Percentiles rank a stretch among this genome's conserved stretches.
Evolutionary conservation across 2,797 vertebrate genomes (phyloP).

Genomic region (Uromys caudimaculatus): DNA sequence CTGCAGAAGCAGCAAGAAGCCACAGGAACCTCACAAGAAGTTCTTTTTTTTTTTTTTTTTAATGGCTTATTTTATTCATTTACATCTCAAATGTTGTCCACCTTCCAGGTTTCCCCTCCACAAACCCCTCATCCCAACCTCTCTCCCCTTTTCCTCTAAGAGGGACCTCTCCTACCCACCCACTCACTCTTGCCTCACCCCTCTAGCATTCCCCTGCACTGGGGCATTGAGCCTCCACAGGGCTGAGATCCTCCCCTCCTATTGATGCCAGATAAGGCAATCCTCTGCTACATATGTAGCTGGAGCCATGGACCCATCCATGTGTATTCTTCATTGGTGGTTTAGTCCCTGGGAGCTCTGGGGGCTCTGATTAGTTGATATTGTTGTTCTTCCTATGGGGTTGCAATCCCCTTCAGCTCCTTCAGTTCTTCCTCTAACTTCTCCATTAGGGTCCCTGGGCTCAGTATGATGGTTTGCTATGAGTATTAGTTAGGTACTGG

Average conservation of each 20-base stretch:
- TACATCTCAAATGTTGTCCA: not conserved
- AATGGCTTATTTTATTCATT: not conserved
- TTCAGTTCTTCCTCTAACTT: not conserved
- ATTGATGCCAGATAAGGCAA: not conserved
- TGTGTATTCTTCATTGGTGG: not conserved
- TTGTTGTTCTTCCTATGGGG: not conserved
- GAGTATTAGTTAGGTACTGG: not conserved
- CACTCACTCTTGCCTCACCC: not conserved
- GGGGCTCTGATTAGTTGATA: not conserved
- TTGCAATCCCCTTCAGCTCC: not conserved
- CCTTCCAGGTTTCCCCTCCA: not conserved
- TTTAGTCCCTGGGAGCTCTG: not conserved
- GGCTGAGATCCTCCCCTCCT: not conserved
- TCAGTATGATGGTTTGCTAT: not conserved
- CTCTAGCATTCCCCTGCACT: not conserved
- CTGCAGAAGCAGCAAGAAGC: not conserved
- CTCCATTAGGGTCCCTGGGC: not conserved
- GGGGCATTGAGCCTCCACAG: not conserved
- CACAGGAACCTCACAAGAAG: not conserved
- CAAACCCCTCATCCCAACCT: not conserved
- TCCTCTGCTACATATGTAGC: not conserved
- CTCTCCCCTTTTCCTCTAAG: not conserved
- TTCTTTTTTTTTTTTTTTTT: not conserved
- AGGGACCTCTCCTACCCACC: not conserved
- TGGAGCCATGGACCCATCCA: not conserved